These are phyloP conservation scores for Anniella stebbinsi DNA, from an alignment of 2,797 vertebrate species.

Conservation along the genomic window DNA sequence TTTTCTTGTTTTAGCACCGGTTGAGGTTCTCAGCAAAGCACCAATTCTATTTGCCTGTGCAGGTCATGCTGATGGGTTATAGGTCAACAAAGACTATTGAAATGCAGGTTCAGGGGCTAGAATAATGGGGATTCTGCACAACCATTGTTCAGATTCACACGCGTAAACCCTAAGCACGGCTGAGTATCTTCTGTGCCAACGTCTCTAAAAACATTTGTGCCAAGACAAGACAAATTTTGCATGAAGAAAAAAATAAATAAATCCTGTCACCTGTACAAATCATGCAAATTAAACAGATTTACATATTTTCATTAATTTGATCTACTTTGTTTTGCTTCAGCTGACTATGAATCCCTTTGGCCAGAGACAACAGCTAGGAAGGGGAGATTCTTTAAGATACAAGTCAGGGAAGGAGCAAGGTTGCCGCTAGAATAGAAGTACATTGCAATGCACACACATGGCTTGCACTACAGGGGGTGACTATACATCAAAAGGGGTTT, in stretches of 20 bases:
- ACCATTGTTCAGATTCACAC: too few species aligned
- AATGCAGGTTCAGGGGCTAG: not conserved
- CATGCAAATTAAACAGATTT: not conserved
- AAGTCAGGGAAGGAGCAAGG: not conserved
- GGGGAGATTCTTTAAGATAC: not conserved
- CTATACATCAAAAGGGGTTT: not conserved
- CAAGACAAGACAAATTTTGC: not conserved
- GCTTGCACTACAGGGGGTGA: not conserved
- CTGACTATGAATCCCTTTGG: not conserved
- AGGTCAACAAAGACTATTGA: too few species aligned
- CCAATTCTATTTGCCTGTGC: constrained; percentile 36
- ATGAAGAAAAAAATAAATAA: not conserved
- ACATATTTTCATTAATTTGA: not conserved
- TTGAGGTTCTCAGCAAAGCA: constrained; percentile 8
- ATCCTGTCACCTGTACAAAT: not conserved
- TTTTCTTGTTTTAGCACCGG: not conserved
- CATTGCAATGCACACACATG: not conserved
- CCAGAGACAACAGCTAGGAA: not conserved
- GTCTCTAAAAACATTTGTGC: not conserved
- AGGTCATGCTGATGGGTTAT: not conserved
- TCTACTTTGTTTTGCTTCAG: not conserved
- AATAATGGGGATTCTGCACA: not conserved
- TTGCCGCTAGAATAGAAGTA: too few species aligned
- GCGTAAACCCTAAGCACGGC: not conserved
- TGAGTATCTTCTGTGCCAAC: not conserved